A percentile compares a stretch with the other conserved stretches of the same genome.
Conservation (phyloP, 2,113 vertebrate genomes). For the Pelecanoides urinatrix region DNA sequence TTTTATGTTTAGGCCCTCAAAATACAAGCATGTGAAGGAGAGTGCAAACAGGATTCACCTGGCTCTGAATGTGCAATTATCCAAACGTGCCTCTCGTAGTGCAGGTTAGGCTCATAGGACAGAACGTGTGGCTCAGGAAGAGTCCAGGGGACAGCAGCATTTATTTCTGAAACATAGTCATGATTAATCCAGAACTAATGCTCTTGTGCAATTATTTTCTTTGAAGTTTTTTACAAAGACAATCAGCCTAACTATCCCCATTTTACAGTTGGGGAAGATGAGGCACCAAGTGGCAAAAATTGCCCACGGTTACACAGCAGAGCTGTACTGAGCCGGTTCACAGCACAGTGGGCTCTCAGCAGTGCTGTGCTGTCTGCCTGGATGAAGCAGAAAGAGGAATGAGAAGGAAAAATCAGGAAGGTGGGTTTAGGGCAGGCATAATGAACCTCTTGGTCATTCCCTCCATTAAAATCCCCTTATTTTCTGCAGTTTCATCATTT, state of each 20-base stretch:
- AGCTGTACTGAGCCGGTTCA: not conserved
- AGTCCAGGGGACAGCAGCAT: not conserved
- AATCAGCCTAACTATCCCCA: not conserved
- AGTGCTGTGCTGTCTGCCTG: not conserved
- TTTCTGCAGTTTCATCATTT: not conserved
- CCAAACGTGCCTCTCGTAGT: not conserved
- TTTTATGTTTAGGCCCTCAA: not conserved
- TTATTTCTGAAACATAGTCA: not conserved
- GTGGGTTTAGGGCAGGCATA: not conserved
- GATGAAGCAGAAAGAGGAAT: not conserved
- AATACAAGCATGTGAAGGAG: not conserved
- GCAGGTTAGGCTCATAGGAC: not conserved
- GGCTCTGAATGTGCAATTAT: not conserved
- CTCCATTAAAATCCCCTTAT: not conserved
- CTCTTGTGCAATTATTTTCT: not conserved
- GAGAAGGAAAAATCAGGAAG: not conserved
- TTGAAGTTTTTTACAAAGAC: not conserved
- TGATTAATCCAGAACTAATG: not conserved
- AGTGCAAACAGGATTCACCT: not conserved
- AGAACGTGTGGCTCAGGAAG: not conserved
- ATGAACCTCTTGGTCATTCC: not conserved
- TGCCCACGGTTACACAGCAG: fast-evolving
- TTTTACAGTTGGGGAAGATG: not conserved
- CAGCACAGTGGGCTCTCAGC: not conserved
- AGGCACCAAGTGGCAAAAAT: not conserved